A percentile compares a stretch with the other conserved stretches of the same genome.
phyloP scores from a whole-genome alignment of 2,888 invertebrate genomes.

The Agonopterix heracliana region DNA sequence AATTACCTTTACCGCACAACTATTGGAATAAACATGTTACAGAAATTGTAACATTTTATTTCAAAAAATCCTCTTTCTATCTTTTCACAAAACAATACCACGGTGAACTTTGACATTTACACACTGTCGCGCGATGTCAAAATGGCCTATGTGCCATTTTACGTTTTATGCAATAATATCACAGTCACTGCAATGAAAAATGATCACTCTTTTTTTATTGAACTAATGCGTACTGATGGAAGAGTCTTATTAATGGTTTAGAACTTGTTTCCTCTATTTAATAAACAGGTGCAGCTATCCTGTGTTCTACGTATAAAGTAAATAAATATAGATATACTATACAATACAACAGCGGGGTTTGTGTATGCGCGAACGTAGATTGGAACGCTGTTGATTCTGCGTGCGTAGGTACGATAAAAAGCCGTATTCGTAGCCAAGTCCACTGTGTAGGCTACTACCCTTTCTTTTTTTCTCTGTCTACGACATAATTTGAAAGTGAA shows the following conservation, averaged over 20 bases:
- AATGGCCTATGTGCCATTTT: constrained; percentile 45
- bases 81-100: constrained; percentile 12
- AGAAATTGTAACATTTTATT: too few species aligned
- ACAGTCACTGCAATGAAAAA: constrained; percentile 2
- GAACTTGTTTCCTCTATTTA: neutral
- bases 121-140: constrained; percentile 31
- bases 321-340: constrained; percentile 27
- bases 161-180: constrained; percentile 9
- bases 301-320: constrained; percentile 18
- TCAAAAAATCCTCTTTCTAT: constrained; percentile 1
- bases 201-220: neutral
- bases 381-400: constrained; percentile 59
- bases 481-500: too few species aligned
- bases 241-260: too few species aligned
- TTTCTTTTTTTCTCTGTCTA: too few species aligned
- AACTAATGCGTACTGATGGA: too few species aligned
- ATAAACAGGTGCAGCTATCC: neutral
- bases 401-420: constrained; percentile 25
- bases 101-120: constrained; percentile 71
- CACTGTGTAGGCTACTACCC: too few species aligned
- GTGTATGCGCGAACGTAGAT: constrained; percentile 39
- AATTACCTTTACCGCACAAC: too few species aligned
- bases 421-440: constrained; percentile 39
- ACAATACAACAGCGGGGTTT: constrained; percentile 14
- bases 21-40: too few species aligned